A percentile compares a stretch with the other conserved stretches of the same genome.
Evolutionary conservation across 2,113 vertebrate species (phyloP).

Genomic region (Corvus hawaiiensis): DNA sequence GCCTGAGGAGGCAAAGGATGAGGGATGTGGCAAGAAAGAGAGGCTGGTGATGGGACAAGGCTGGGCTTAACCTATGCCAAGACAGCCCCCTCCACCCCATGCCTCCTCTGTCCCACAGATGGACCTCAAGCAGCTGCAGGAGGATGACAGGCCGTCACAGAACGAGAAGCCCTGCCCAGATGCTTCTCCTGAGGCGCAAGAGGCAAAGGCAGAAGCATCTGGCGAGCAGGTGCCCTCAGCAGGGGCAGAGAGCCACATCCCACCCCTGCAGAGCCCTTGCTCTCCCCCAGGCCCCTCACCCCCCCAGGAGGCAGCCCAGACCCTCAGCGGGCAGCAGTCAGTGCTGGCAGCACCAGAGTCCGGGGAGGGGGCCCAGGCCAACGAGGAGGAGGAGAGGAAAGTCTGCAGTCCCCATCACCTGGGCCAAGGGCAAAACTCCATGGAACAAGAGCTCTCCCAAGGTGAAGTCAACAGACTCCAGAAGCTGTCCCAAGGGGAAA

Average conservation of each 20-base stretch:
- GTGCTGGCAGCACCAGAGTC: background rate
- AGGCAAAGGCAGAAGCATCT: background rate
- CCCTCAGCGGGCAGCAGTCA: accelerated
- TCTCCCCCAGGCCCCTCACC: background rate
- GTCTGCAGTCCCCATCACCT: too few species aligned
- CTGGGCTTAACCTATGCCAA: background rate
- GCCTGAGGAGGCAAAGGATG: background rate
- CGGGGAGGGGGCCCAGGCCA: accelerated
- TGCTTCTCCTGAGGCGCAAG: background rate
- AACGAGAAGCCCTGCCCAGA: background rate
- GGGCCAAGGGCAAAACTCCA: background rate
- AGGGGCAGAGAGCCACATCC: background rate
- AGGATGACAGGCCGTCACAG: background rate
- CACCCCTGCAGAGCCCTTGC: background rate
- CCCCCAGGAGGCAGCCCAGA: background rate
- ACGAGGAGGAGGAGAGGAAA: accelerated
- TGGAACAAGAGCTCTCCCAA: background rate
- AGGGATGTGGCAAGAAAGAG: background rate
- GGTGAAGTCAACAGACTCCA: background rate
- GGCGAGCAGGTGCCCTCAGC: background rate
- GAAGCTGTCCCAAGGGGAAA: background rate
- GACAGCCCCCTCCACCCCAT: background rate
- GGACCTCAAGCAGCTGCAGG: background rate
- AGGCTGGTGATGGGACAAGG: background rate
- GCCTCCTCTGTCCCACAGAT: background rate